phyloP scores from a whole-genome alignment of 2,113 vertebrate species.

The Hylia prasina region DNA sequence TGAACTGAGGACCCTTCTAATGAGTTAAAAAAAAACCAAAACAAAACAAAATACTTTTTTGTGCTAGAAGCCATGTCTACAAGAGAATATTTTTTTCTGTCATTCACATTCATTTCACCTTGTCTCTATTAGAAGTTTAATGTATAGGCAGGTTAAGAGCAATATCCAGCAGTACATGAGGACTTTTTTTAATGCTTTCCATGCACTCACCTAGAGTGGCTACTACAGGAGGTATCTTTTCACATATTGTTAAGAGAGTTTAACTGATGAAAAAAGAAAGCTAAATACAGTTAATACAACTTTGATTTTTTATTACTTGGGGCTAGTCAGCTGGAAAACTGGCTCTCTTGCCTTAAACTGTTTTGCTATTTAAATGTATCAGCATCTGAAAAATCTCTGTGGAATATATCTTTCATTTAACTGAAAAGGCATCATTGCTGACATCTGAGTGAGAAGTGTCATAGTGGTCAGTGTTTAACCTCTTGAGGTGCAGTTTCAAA shows the following conservation, averaged over 20 bases:
- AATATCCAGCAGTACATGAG: background rate
- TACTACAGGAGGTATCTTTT: background rate
- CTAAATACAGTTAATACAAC: background rate
- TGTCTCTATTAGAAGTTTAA: constrained; percentile 49
- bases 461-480: background rate
- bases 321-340: background rate
- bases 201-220: background rate
- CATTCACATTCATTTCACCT: constrained; percentile 48
- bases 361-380: background rate
- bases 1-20: background rate
- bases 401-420: background rate
- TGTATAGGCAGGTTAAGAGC: background rate
- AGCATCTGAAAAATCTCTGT: background rate
- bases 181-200: background rate
- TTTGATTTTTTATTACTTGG: background rate
- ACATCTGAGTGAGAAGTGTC: background rate
- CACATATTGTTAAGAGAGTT: background rate
- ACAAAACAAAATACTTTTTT: constrained; percentile 24
- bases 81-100: constrained; percentile 58
- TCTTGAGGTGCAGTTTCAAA: background rate
- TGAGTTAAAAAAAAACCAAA: constrained; percentile 22
- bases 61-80: constrained; percentile 65
- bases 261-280: background rate
- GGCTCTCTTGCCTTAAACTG: background rate
- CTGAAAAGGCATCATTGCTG: background rate